phyloP scores from a whole-genome alignment of 2,888 invertebrate species.

The Heteropelma amictum region DNA sequence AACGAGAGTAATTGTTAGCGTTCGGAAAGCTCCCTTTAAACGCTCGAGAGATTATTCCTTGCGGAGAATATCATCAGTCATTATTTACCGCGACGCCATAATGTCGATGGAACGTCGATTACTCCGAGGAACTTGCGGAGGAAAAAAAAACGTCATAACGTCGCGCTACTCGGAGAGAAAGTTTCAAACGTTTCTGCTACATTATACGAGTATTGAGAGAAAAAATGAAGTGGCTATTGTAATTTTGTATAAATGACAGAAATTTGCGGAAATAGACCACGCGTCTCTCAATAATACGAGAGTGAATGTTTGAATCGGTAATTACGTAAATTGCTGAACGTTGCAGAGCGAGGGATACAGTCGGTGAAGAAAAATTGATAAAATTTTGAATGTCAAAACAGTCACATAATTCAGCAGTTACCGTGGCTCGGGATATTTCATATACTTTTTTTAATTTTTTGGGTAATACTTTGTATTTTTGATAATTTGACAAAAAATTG shows the following conservation, averaged over 20 bases:
- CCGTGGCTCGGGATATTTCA: no score
- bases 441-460: no score
- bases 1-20: neutral
- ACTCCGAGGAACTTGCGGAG: neutral
- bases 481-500: no score
- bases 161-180: conserved; percentile 8
- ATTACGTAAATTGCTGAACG: neutral
- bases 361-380: neutral
- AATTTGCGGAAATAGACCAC: neutral
- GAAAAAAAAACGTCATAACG: conserved; percentile 7
- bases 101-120: conserved; percentile 24
- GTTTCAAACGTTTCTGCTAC: conserved; percentile 1
- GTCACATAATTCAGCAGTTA: no score
- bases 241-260: neutral
- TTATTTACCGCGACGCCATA: conserved; percentile 13
- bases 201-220: neutral
- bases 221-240: neutral
- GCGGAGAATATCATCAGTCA: conserved; percentile 39
- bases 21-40: conserved; percentile 12
- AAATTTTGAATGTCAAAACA: neutral
- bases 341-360: neutral
- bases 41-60: conserved; percentile 15
- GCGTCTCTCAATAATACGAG: neutral
- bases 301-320: neutral
- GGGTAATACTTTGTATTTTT: no score